These are phyloP conservation scores for Eupelmus urozonus DNA, from an alignment of 2,888 invertebrate genomes.

Conservation along the genomic window DNA sequence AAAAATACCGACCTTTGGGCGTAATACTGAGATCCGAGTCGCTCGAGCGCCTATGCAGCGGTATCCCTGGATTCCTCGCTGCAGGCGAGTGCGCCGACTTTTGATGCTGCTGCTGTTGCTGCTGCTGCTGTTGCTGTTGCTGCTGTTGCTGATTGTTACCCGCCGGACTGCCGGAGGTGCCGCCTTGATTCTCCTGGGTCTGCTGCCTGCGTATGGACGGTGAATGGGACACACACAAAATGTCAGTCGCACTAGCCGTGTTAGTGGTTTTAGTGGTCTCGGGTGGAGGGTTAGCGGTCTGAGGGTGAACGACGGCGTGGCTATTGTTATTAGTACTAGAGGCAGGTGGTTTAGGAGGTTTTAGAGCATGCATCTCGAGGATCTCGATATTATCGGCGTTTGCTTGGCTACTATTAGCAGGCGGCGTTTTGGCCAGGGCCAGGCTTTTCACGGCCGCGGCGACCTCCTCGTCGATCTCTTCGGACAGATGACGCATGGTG, in stretches of 20 bases:
- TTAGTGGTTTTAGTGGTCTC: slow-evolving; percentile 70
- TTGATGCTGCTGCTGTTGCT: slow-evolving; percentile 48
- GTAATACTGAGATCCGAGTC: slow-evolving; percentile 96
- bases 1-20: slow-evolving; percentile 87
- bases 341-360: background rate
- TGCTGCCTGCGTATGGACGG: slow-evolving; percentile 62
- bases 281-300: slow-evolving; percentile 6
- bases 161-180: no score
- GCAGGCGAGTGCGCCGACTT: slow-evolving; percentile 80
- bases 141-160: slow-evolving; percentile 37
- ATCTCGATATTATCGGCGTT: background rate
- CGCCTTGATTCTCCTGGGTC: slow-evolving; percentile 32
- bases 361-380: slow-evolving; percentile 41
- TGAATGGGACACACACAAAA: slow-evolving; percentile 76
- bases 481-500: background rate
- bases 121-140: slow-evolving; percentile 36
- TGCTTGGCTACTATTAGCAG: background rate
- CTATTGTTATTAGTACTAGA: slow-evolving; percentile 9
- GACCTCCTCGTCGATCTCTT: slow-evolving; percentile 10
- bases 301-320: background rate
- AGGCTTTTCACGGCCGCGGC: background rate
- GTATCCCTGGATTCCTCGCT: slow-evolving; percentile 74
- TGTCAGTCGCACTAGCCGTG: slow-evolving; percentile 73
- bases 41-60: slow-evolving; percentile 89
- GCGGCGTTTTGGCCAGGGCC: background rate